phyloP scores from a whole-genome alignment of 2,113 vertebrate genomes.

The Tragelaphus imberbis region DNA sequence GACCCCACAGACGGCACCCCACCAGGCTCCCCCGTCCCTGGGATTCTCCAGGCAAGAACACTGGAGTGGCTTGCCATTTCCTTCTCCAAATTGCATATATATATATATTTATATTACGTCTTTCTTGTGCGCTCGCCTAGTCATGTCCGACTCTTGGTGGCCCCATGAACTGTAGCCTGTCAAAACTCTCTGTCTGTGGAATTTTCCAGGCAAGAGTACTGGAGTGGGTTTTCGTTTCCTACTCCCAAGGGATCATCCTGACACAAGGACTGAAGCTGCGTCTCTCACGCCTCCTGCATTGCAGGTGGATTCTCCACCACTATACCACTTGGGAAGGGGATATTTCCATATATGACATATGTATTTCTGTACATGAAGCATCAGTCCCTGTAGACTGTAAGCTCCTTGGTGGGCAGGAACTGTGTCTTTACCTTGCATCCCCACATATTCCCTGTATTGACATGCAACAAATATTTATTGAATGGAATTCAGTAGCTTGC shows the following conservation, averaged over 20 bases:
- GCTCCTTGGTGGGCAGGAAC: not conserved
- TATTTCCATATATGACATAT: not conserved
- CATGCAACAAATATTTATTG: not conserved
- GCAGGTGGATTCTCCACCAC: not conserved
- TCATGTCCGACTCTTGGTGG: not conserved
- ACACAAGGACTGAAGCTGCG: rapidly evolving
- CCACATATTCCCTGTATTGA: not conserved
- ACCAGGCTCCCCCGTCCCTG: too few species aligned
- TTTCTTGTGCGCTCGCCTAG: not conserved
- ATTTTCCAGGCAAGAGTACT: not conserved
- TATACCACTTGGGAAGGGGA: not conserved
- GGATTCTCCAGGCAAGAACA: too few species aligned
- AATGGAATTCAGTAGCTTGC: not conserved
- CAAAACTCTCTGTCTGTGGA: not conserved
- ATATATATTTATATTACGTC: not conserved
- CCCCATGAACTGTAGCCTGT: not conserved
- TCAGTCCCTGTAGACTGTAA: not conserved
- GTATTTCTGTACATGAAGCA: not conserved
- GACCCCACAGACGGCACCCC: too few species aligned
- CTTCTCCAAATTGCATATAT: too few species aligned
- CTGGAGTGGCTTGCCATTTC: too few species aligned
- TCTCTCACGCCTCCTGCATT: not conserved
- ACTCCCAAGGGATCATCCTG: not conserved
- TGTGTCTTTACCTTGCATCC: not conserved
- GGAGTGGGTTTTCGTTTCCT: not conserved